A percentile compares a stretch with the other conserved stretches of the same genome.
Conservation (phyloP, 2,797 vertebrate genomes). For the Scyliorhinus canicula region DNA sequence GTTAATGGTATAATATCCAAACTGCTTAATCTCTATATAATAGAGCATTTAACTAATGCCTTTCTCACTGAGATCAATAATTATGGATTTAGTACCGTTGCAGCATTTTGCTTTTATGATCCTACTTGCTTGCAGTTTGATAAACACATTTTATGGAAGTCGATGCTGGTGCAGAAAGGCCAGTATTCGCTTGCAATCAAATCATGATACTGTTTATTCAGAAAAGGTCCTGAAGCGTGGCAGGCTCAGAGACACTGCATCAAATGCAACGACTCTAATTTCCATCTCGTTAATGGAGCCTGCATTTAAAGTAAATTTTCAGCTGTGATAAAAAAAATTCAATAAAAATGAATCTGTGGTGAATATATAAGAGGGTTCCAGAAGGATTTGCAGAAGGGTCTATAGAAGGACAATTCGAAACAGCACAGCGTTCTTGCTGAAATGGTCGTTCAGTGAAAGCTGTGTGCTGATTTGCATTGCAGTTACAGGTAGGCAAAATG, state of each 20-base stretch:
- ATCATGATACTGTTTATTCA: constrained; percentile 74
- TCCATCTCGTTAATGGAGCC: constrained; percentile 70
- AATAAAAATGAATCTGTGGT: not conserved
- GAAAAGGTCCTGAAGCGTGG: constrained; percentile 61
- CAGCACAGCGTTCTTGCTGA: not conserved
- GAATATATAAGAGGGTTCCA: not conserved
- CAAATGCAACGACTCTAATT: constrained; percentile 75
- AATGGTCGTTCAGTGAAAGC: not conserved
- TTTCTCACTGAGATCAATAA: not conserved
- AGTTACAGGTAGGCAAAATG: not conserved
- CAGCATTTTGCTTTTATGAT: constrained; percentile 59
- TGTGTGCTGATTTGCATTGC: constrained; percentile 12
- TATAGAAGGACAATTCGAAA: not conserved
- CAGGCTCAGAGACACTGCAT: constrained; percentile 65
- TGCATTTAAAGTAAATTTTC: constrained; percentile 62
- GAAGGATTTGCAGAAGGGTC: not conserved
- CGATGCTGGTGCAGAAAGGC: constrained; percentile 47
- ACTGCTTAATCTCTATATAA: constrained; percentile 26
- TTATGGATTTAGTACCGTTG: constrained; percentile 48
- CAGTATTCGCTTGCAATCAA: constrained; percentile 62
- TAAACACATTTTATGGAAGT: constrained; percentile 66
- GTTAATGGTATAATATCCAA: not conserved
- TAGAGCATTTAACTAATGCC: constrained; percentile 23
- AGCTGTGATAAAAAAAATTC: constrained; percentile 43
- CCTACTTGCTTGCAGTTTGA: constrained; percentile 60